These are phyloP conservation scores for Melanotaenia trifasciata DNA, from an alignment of 2,797 vertebrate genomes.

Conservation along the genomic window DNA sequence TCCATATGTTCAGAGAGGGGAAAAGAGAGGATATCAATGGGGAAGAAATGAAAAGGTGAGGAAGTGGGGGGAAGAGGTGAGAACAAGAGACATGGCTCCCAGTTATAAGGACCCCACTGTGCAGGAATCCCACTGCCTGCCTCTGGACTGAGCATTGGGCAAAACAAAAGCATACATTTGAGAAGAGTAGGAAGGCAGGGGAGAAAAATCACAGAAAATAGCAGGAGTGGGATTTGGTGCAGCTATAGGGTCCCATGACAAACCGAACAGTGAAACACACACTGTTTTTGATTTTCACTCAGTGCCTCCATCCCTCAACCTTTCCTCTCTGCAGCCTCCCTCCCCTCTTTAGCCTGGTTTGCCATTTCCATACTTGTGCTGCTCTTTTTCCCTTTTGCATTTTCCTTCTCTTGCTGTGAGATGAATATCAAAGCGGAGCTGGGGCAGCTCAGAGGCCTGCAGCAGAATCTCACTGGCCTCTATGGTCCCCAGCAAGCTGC, in stretches of 20 bases:
- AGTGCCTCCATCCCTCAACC: constrained; percentile 73
- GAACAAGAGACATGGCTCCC: constrained; percentile 79
- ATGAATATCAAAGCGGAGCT: constrained; percentile 90
- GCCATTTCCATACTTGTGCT: constrained; percentile 82
- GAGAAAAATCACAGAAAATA: constrained; percentile 78
- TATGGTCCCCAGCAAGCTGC: constrained; percentile 75
- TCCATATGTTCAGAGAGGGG: constrained; percentile 70
- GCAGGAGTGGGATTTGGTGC: constrained; percentile 86
- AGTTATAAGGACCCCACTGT: constrained; percentile 82
- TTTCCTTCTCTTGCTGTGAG: constrained; percentile 90
- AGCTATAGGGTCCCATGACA: constrained; percentile 85
- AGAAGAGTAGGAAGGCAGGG: constrained; percentile 55
- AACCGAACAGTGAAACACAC: constrained; percentile 87
- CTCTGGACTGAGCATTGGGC: constrained; percentile 66
- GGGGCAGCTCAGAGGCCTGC: constrained; percentile 85
- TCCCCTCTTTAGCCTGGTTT: constrained; percentile 74
- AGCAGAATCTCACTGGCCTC: constrained; percentile 87
- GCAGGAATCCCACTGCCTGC: constrained; percentile 74
- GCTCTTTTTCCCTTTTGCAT: constrained; percentile 83
- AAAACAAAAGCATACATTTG: constrained; percentile 76
- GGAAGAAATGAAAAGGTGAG: constrained; percentile 71
- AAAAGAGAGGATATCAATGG: constrained; percentile 68
- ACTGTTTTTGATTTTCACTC: constrained; percentile 90
- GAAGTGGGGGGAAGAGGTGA: constrained; percentile 71
- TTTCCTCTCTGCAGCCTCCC: constrained; percentile 55